These are phyloP conservation scores for Montipora sp. DNA, from an alignment of 64 coral and sea anemone genomes.

Conservation along the genomic window DNA sequence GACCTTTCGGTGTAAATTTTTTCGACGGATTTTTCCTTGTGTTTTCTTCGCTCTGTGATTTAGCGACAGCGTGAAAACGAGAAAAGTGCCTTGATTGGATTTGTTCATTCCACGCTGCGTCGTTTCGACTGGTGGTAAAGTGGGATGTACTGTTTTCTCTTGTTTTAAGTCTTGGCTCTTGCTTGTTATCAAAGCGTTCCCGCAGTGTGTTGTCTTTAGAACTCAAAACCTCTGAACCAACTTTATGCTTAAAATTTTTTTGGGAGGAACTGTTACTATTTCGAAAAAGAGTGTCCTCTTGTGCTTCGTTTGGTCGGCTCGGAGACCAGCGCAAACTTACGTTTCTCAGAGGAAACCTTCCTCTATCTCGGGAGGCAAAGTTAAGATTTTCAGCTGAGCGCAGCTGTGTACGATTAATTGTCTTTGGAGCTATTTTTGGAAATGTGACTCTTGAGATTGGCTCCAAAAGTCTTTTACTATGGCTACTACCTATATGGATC, in stretches of 20 bases:
- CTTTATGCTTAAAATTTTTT: neutral
- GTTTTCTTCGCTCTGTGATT: neutral
- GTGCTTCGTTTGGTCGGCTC: neutral
- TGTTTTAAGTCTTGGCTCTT: neutral
- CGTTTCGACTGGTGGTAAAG: neutral
- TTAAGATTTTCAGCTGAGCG: neutral
- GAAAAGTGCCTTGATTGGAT: slow-evolving; percentile 28
- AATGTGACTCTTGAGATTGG: neutral
- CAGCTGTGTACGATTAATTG: neutral
- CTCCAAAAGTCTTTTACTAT: neutral
- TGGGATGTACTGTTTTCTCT: neutral
- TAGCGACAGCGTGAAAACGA: neutral
- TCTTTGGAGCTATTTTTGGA: neutral
- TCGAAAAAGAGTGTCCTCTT: neutral
- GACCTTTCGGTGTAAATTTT: neutral
- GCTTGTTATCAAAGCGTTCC: neutral
- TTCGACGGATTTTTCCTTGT: neutral
- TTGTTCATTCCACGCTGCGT: neutral
- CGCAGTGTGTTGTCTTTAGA: neutral
- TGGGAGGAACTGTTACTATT: neutral
- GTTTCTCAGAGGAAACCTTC: neutral
- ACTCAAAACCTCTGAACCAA: neutral
- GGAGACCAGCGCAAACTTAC: neutral
- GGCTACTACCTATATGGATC: neutral
- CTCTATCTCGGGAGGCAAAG: neutral